Evolutionary conservation across 2,888 invertebrate genomes (phyloP), one percentile per base, ranked within the genome.

Genomic region (Xestobium rufovillosum): DNA sequence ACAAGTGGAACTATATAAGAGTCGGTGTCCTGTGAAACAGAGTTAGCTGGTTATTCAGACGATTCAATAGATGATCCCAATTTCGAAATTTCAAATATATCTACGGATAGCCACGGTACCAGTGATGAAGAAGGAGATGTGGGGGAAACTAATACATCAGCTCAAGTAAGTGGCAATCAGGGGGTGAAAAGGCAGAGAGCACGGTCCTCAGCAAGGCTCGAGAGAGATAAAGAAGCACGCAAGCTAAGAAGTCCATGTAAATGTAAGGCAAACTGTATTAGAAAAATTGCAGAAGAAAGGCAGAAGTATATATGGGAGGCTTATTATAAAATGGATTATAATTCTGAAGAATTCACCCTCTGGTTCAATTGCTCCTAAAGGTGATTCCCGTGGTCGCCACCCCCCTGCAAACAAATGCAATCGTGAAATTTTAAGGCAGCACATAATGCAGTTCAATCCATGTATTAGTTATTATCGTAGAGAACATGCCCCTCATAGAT

Each of bases 281-380:
- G 27, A 29, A 29, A 35, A 29, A 29, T 35, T 28, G 12, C 35
- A 12, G 15, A 28, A 29, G 11, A 17, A 12, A 35, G 33, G 12
- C 23, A 26, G 14, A 33, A 23, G n/a, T 13, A 16, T 33, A 25
- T 33, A 26, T 33, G 23, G 35, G 35, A 35, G 29, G 35, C 28
- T 10, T 26, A 23, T 35, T 35, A 28, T 29, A 29, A 29, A 35
- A 29, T 35, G 35, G 26, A 35, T 29, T 35, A 35, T 14, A 35
- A 35, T 16, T 28, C 10, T 35, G 26, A 27, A 14, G 10, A 27
- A 27, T 25, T 14, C 27, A 27, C 27, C 34, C 9, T 14, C 13
- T 25, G 33, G 33, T 9, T 33, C 33, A 16, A 33, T 33, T 33
- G 13, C 12, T 15, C 34, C 34, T 14, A 34, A 34, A 34, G 10